A percentile compares a stretch with the other conserved stretches of the same genome.
phyloP scores from a whole-genome alignment of 2,797 vertebrate species.

The Bradypodion ventrale region DNA sequence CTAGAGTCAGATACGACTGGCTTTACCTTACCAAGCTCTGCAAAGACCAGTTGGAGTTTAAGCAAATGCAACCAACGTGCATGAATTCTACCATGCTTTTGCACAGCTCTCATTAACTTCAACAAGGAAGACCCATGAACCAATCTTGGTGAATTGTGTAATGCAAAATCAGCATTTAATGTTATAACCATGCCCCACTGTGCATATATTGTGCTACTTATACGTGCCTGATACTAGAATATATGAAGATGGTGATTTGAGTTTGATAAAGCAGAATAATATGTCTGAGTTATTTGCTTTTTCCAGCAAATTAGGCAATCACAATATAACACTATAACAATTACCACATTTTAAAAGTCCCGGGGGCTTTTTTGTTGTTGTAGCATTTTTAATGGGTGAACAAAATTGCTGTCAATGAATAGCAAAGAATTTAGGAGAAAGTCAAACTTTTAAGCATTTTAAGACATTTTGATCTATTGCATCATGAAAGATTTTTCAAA shows the following conservation, averaged over 20 bases:
- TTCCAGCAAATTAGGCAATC: constrained; percentile 52
- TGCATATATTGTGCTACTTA: constrained; percentile 36
- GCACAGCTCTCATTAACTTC: not conserved
- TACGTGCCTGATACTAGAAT: constrained; percentile 48
- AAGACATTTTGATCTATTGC: not conserved
- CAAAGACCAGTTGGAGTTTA: not conserved
- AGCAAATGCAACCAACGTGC: not conserved
- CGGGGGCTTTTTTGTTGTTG: constrained; percentile 3
- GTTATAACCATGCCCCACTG: constrained; percentile 3
- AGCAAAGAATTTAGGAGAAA: not conserved
- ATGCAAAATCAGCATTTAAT: not conserved
- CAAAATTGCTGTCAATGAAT: not conserved
- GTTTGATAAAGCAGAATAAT: constrained; percentile 59
- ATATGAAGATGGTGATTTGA: constrained; percentile 51
- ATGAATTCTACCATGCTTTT: not conserved
- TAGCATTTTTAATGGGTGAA: not conserved
- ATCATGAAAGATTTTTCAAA: constrained; percentile 28
- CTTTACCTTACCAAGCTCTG: too few relatives aligned
- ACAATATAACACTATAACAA: constrained; percentile 44
- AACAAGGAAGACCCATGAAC: not conserved
- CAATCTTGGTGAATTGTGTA: not conserved
- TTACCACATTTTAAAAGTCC: constrained; percentile 20
- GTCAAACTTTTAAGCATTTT: not conserved
- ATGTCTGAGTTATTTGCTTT: constrained; percentile 51
- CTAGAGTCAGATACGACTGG: too few relatives aligned